A percentile compares a stretch with the other conserved stretches of the same genome.
Conservation (phyloP, 1,140 invertebrate species). For the Adelges cooleyi region DNA sequence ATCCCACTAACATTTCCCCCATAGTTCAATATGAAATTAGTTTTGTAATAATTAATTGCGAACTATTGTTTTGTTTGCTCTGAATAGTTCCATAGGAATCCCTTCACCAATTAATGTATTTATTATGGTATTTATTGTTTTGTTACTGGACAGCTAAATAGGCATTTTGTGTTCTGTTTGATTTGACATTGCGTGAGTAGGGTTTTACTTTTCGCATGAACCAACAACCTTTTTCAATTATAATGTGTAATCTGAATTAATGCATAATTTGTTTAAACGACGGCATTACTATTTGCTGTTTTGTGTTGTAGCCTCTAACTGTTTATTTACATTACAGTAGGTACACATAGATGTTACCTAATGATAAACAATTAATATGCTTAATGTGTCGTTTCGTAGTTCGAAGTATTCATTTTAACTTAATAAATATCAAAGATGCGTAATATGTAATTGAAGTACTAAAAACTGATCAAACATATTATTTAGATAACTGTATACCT, state of each 20-base stretch:
- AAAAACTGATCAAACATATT: no score
- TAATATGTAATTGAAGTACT: no score
- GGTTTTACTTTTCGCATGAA: neutral
- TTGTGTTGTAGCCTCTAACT: no score
- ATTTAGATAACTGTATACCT: no score
- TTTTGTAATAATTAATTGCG: constrained; percentile 17
- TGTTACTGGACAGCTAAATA: no score
- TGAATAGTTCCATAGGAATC: neutral
- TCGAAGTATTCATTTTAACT: no score
- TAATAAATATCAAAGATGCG: no score
- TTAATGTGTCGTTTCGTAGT: no score
- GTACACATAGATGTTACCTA: no score
- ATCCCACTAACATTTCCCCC: neutral
- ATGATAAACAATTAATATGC: no score
- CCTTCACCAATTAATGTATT: constrained; percentile 10
- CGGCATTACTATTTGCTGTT: no score
- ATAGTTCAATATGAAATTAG: constrained; percentile 11
- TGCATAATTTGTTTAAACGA: neutral
- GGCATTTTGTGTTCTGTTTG: neutral
- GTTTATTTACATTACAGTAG: no score
- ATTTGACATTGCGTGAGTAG: neutral
- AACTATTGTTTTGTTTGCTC: neutral
- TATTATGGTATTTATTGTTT: constrained; percentile 17
- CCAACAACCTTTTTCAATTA: neutral
- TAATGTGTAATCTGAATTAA: neutral